Evolutionary conservation across 1,140 invertebrate genomes (phyloP).

Genomic region (Asbolus verrucosus): DNA sequence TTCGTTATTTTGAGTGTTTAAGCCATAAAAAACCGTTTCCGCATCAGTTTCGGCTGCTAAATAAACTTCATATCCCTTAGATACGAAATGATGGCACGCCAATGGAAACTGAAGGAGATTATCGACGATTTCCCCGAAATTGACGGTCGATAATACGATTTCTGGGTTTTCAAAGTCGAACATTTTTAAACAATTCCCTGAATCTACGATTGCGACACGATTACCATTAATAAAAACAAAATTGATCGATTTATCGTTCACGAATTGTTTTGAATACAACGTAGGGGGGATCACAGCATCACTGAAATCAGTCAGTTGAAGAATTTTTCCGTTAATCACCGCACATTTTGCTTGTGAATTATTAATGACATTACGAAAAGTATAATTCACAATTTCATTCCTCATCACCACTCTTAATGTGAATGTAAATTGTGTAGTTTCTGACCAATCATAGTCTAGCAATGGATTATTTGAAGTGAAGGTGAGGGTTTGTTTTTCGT

Average conservation of each 20-base stretch:
- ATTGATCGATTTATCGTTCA: constrained; percentile 50
- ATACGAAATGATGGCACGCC: not conserved
- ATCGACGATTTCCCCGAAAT: not conserved
- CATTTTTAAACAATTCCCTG: constrained; percentile 13
- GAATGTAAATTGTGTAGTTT: constrained; percentile 1
- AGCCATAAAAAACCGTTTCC: not conserved
- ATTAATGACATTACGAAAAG: constrained; percentile 46
- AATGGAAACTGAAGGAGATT: not conserved
- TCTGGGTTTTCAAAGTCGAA: constrained; percentile 10
- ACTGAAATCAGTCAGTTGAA: constrained; percentile 50
- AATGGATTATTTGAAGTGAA: constrained; percentile 41
- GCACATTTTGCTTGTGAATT: constrained; percentile 38
- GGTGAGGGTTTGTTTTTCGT: constrained; percentile 51
- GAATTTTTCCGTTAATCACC: constrained; percentile 50
- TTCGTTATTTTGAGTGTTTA: not conserved
- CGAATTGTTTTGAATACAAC: constrained; percentile 14
- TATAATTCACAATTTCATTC: constrained; percentile 35
- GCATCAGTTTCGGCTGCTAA: not conserved
- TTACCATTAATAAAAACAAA: constrained; percentile 42
- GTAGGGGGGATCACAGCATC: constrained; percentile 53
- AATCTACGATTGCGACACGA: constrained; percentile 30
- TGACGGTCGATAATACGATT: not conserved
- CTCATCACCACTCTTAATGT: constrained; percentile 48
- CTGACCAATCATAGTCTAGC: constrained; percentile 48
- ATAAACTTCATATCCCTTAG: not conserved